phyloP scores from a whole-genome alignment of 2,113 vertebrate species.

The Setophaga coronata region DNA sequence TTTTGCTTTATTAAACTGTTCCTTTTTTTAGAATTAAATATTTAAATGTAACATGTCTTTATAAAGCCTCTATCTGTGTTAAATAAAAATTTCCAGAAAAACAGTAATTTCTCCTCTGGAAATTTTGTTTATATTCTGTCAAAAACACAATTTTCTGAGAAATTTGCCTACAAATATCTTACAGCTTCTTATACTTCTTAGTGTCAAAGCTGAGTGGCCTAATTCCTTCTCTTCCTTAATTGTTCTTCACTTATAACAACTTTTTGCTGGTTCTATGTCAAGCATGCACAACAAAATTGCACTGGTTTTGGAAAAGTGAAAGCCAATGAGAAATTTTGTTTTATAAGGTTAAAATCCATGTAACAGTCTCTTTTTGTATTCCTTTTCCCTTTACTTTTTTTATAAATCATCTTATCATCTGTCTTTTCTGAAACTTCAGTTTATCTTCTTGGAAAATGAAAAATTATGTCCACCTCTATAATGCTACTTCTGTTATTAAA shows the following conservation, averaged over 20 bases:
- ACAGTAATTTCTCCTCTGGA: background rate
- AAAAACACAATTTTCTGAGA: background rate
- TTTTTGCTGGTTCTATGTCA: background rate
- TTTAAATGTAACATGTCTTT: background rate
- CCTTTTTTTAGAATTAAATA: background rate
- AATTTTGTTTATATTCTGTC: background rate
- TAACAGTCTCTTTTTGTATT: background rate
- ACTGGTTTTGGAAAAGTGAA: background rate
- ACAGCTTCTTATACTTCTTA: background rate
- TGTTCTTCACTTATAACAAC: background rate
- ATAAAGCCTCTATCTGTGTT: background rate
- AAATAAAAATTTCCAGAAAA: background rate
- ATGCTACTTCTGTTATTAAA: background rate
- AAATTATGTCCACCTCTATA: background rate
- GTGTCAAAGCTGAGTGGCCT: background rate
- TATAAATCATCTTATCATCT: background rate
- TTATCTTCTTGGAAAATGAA: background rate
- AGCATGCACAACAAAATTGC: background rate
- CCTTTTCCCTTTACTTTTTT: background rate
- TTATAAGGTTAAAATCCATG: background rate
- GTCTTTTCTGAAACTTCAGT: background rate
- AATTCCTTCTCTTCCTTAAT: background rate
- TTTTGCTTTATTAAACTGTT: background rate
- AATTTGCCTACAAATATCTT: background rate
- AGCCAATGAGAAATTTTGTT: background rate